Evolutionary conservation across 2,888 invertebrate species (phyloP), one percentile per base, ranked within the genome.

Genomic region (Lapara coniferarum): DNA sequence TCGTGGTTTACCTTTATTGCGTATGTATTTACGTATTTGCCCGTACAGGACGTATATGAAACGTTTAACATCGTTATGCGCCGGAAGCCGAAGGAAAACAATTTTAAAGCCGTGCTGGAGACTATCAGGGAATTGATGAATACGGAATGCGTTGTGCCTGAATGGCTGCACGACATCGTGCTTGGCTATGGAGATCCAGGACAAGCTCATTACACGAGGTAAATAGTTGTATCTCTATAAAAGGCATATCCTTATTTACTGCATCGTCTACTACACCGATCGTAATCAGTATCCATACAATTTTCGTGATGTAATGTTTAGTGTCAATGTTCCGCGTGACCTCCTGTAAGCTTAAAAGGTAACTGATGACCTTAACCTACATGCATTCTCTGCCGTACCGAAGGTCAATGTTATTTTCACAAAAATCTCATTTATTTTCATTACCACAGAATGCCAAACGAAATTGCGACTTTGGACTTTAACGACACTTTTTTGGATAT

Each of bases 71-170:
- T 99, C 68, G 96, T 99, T 71, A 97, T 99, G 96, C 95, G 99
- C 53, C 95, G 99, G n/a, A 99, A 99, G 87, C 99, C 99, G 0
- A 99, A 99, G 84, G 99, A 99, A 91, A 99, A 99, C 87, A 99
- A 99, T 90, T 99, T 99, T 91, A 99, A 99, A 91, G 99, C 99
- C 0, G 99, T 99, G 0, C 91, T 99, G 78, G 99, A 99, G 89
- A 99, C 99, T 0, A 99, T 99, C 72, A 95, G 99, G 3, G 98
- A 99, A 90, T 95, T 99, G 76, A 99, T 99, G 99, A 99, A 99
- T 87, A 99, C 99, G 0, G 98, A 98, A 88, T 99, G 98, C 86
- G 98, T 99, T 13, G 99, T 99, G 6, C 99, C 99, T 0, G 97
- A 98, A 76, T 98, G 98, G 98, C 91, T 98, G n/a, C 98, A 98